phyloP scores from a whole-genome alignment of 2,888 invertebrate genomes.

The Campaea margaritaria region DNA sequence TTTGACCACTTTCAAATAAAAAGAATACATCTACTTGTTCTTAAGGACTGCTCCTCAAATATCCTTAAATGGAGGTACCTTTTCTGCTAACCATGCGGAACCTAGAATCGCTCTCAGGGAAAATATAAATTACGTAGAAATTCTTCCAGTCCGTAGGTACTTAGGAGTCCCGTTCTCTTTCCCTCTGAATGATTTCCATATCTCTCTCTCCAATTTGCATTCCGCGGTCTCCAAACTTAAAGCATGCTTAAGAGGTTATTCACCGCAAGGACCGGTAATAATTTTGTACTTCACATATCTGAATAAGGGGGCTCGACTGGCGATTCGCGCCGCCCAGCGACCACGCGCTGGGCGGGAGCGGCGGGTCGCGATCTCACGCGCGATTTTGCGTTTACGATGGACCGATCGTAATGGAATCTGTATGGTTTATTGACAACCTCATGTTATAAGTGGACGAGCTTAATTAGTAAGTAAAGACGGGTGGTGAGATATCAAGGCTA shows the following conservation, averaged over 20 bases:
- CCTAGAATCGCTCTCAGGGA: too few relatives aligned
- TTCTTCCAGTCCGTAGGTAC: too few relatives aligned
- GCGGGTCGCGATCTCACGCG: slow-evolving; percentile 30
- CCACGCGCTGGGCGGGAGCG: slow-evolving; percentile 36
- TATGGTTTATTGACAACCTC: slow-evolving; percentile 36
- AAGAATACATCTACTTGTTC: too few relatives aligned
- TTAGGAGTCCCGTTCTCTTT: too few relatives aligned
- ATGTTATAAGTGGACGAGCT: slow-evolving; percentile 4
- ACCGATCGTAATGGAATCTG: slow-evolving; percentile 42
- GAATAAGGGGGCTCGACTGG: slow-evolving; percentile 37
- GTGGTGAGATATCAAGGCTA: neutral
- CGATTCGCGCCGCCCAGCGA: slow-evolving; percentile 40
- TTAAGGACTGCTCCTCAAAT: too few relatives aligned
- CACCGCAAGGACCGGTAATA: slow-evolving; percentile 24
- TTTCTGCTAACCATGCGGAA: too few relatives aligned
- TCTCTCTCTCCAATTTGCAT: slow-evolving; percentile 10
- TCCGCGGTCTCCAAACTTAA: slow-evolving; percentile 1
- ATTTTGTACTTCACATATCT: slow-evolving; percentile 36
- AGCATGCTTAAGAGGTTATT: slow-evolving; percentile 13
- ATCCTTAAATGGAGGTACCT: too few relatives aligned
- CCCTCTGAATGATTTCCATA: too few relatives aligned
- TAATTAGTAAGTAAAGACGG: neutral
- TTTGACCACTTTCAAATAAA: too few relatives aligned
- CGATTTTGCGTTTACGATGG: slow-evolving; percentile 39
- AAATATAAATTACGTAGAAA: too few relatives aligned